These are phyloP conservation scores for Ianthella basta DNA, from an alignment of 37 sponge, comb jelly and placozoan genomes.

Conservation along the genomic window DNA sequence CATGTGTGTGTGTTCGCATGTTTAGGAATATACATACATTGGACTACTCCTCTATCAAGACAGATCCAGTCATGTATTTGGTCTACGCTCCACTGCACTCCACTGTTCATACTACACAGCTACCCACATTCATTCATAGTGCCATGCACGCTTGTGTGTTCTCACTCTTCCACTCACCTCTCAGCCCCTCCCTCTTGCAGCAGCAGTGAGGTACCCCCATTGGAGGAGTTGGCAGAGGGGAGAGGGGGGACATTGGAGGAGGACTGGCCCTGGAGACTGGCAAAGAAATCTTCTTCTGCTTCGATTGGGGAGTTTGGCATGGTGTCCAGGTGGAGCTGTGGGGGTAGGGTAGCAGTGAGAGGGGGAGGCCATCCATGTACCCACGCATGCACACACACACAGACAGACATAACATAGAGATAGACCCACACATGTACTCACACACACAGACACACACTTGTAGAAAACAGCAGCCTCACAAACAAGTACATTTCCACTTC, in stretches of 20 bases:
- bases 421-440: slow-evolving; percentile 30
- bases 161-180: no score
- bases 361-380: background rate
- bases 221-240: background rate
- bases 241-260: background rate
- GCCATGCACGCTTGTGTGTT: no score
- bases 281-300: slow-evolving; percentile 51
- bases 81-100: no score
- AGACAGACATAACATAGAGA: background rate
- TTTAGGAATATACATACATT: no score
- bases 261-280: background rate
- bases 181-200: background rate
- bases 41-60: no score
- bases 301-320: slow-evolving; percentile 21
- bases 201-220: no score
- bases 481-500: background rate
- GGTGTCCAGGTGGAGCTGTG: slow-evolving; percentile 44
- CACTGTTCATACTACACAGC: no score
- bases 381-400: background rate
- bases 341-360: background rate
- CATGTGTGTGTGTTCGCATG: no score
- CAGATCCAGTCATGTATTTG: no score
- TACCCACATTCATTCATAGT: no score
- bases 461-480: background rate
- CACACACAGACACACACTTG: slow-evolving; percentile 29